Base-by-base conservation (phyloP, 2,888 invertebrate species). In the Polyploca ridens region DNA sequence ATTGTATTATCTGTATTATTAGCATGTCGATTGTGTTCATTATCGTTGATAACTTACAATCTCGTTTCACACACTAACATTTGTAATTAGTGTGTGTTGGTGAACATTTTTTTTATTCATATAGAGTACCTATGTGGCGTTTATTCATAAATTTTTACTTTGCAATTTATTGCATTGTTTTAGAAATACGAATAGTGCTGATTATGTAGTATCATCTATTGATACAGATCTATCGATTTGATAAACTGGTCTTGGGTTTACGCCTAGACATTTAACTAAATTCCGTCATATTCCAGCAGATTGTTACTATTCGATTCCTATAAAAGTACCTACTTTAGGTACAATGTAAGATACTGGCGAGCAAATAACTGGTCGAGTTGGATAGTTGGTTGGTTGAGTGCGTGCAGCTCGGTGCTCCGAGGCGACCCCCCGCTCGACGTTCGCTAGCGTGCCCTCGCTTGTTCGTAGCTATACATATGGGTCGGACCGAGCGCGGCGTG, bases 401-500 rank as follows among this genome's bases (percentile, higher is more conserved):
- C 90, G 90, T 90, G 89, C 87, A 88, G 87, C 84, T 87, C 86
- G 78, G 84, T 70, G 76, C 79, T 73, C 74, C 67, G 70, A 67
- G 72, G 79, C 88, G 88, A 87, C 89, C 89, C 90, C 88, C 90
- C 88, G 90, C 87, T 88, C 85, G 85, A 82, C 79, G 79, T 79
- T 75, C 76, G 77, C 69, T 83, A 86, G 88, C 89, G 86, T 90
- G 90, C 90, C 90, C 90, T 90, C 90, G 89, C 86, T 85, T 81
- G 82, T 78, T 77, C 73, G 79, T 79, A 78, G 79, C 83, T 87
- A 90, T 92, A 91, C 90, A 87, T 91, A 90, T 90, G 90, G 89
- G 89, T 88, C 88, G 90, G 87, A 87, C 87, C 84, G 85, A 88
- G 82, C 82, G 81, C 87, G 85, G 88, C 89, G 87, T 90, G 90